Base-by-base conservation (phyloP, 1,140 invertebrate genomes). In the Drosophila mayri region DNA sequence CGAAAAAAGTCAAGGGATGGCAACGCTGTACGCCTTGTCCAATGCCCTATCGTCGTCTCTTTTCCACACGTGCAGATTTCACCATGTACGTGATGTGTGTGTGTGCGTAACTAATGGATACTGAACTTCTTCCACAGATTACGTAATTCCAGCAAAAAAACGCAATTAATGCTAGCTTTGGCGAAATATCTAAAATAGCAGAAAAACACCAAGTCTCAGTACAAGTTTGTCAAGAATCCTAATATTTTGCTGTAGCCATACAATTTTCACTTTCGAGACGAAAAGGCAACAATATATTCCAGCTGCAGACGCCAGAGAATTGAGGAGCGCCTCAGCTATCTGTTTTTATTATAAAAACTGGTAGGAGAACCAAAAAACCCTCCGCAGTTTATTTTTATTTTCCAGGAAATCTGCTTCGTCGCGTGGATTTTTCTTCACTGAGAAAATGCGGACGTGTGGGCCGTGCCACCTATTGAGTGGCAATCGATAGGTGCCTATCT, bases 11-110 rank as follows among this genome's bases (percentile, higher is more conserved):
- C 11, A 61, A 25, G 20, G 81, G 35, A 25, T 71, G 85, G 85
- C 86, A 90, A 85, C 85, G 60, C 71, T 62, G 22, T 22, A 25
- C 28, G 35, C 37, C 73, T 49, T 40, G 37, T n/a, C 44, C 16
- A 38, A 81, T 40, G 50, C 57, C 72, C 52, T 77, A 64, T 28
- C 43, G 70, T 50, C 59, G 79, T 90, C 85, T 71, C 81, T 54
- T 43, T 81, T 43, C 46, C 62, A 32, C 77, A 32, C 54, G 49
- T 18, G 43, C 28, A 40, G 54, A 58, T 54, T 52, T 44, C 12
- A 59, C 35, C 41, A 65, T 61, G 22, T 12, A 46, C 64, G 47
- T 9, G 22, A 3, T 47, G 40, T 37, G 20, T 16, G 35, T 72
- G 54, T 72, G 44, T 72, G 70, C 52, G 44, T 50, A 28, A 25